Conservation (phyloP, 2,888 invertebrate genomes). For the Stenchaetothrips biformis region DNA sequence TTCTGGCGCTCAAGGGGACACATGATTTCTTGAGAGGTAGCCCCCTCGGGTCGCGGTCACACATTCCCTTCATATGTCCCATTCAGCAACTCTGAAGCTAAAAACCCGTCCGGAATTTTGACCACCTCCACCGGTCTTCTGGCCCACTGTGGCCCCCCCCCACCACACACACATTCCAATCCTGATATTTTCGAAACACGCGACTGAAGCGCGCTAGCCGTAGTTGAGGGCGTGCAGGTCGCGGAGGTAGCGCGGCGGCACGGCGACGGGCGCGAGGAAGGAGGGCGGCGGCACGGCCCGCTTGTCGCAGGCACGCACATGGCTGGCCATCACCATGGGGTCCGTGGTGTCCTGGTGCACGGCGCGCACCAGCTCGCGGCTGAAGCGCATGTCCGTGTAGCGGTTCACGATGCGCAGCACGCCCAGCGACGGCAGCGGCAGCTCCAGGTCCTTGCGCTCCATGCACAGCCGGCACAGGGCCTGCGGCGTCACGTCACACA, state of each 20-base stretch:
- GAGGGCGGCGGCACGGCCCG: neutral
- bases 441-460: conserved; percentile 14
- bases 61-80: too few species aligned
- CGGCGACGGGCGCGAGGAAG: neutral
- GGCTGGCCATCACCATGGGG: conserved; percentile 10
- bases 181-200: too few species aligned
- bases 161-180: too few species aligned
- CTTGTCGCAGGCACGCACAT: conserved; percentile 16
- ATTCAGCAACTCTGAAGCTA: too few species aligned
- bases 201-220: neutral
- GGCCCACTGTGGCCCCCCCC: too few species aligned
- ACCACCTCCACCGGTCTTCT: too few species aligned
- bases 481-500: too few species aligned
- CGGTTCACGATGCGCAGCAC: conserved; percentile 4
- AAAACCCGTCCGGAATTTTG: too few species aligned
- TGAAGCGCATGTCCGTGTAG: conserved; percentile 15
- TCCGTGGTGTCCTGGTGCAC: conserved; percentile 12
- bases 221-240: conserved; percentile 13
- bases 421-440: conserved; percentile 1
- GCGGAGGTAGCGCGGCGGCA: neutral
- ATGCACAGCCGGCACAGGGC: conserved; percentile 12
- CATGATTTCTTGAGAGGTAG: too few species aligned
- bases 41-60: too few species aligned
- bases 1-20: too few species aligned
- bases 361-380: conserved; percentile 7